phyloP scores from a whole-genome alignment of 2,888 invertebrate species.

The Drosophila kanekoi region DNA sequence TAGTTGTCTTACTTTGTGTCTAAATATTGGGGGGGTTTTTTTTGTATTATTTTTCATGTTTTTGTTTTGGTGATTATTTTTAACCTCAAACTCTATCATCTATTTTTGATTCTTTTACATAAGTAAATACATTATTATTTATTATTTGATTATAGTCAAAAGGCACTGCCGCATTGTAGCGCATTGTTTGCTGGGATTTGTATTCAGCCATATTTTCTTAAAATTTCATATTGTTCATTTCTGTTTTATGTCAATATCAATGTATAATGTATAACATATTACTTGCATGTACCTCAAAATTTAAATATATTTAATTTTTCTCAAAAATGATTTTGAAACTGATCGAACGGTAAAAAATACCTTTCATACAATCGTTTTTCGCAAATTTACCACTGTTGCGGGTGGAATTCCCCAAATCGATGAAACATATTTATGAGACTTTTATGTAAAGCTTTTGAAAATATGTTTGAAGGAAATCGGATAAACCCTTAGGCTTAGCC shows the following conservation, averaged over 20 bases:
- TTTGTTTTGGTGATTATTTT: background rate
- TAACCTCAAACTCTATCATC: background rate
- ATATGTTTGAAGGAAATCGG: no score
- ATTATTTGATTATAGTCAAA: constrained; percentile 30
- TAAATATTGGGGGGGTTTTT: constrained; percentile 11
- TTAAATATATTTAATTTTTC: background rate
- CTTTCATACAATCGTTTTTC: no score
- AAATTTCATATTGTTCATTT: constrained; percentile 26
- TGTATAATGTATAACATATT: background rate
- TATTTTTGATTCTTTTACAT: background rate
- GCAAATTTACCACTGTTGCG: no score
- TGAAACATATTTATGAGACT: no score
- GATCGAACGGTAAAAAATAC: no score
- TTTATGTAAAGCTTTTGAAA: no score
- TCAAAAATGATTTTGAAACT: no score
- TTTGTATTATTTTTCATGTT: constrained; percentile 24
- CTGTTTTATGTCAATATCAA: background rate
- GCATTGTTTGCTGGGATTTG: constrained; percentile 12
- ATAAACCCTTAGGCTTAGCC: no score
- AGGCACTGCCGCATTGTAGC: constrained; percentile 55
- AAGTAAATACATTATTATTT: constrained; percentile 3
- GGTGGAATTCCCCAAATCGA: no score
- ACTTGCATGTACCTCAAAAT: background rate
- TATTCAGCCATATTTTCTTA: constrained; percentile 9
- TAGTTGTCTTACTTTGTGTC: constrained; percentile 1